Conservation (phyloP, 2,797 vertebrate species). For the Chelon labrosus region DNA sequence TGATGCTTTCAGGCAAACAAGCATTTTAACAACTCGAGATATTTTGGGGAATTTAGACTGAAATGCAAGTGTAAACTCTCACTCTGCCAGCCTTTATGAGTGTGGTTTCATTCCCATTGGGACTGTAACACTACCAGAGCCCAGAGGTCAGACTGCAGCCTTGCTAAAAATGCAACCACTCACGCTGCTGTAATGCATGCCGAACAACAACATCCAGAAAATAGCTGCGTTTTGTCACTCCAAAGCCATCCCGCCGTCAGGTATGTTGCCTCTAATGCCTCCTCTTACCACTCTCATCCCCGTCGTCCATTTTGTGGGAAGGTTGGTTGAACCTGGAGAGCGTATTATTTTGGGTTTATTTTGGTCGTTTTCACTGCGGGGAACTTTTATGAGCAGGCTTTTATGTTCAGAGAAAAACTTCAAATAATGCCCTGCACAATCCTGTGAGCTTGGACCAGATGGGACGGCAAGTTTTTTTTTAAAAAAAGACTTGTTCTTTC, state of each 20-base stretch:
- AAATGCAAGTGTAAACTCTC: background rate
- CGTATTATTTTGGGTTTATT: conserved; percentile 63
- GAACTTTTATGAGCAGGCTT: conserved; percentile 65
- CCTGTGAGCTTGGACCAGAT: conserved; percentile 34
- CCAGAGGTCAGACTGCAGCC: conserved; percentile 35
- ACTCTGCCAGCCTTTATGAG: background rate
- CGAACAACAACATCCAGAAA: conserved; percentile 36
- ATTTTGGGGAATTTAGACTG: background rate
- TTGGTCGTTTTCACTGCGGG: conserved; percentile 61
- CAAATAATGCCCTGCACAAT: conserved; percentile 50
- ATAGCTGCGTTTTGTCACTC: conserved; percentile 33
- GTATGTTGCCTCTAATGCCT: conserved; percentile 33
- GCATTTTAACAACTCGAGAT: background rate
- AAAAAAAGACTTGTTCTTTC: conserved; percentile 28
- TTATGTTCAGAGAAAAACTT: conserved; percentile 60
- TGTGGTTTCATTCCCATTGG: conserved; percentile 7
- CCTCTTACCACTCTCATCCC: conserved; percentile 24
- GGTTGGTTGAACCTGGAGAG: conserved; percentile 36
- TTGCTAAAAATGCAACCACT: conserved; percentile 40
- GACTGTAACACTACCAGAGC: background rate
- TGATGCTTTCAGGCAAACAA: conserved; percentile 16
- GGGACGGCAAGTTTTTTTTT: background rate
- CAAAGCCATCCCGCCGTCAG: conserved; percentile 24
- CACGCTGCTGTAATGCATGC: conserved; percentile 35
- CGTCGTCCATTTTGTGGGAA: conserved; percentile 25